Evolutionary conservation across 2,888 invertebrate genomes (phyloP).

Genomic region (Deroplatys truncata): DNA sequence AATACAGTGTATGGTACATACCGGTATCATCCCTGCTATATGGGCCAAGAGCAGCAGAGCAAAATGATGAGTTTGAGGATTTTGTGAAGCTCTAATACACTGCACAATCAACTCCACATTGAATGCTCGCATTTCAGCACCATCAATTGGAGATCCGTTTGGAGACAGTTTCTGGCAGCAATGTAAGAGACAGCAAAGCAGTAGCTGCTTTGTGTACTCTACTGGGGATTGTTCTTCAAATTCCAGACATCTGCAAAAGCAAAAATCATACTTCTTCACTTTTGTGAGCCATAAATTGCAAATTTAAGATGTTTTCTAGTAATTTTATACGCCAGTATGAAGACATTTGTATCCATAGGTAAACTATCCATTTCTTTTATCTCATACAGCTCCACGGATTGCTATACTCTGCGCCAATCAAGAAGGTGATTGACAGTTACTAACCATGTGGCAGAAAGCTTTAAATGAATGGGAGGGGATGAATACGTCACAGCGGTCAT

Average conservation of each 20-base stretch:
- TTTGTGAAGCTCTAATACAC: constrained; percentile 84
- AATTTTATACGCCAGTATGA: background rate
- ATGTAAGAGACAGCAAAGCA: constrained; percentile 71
- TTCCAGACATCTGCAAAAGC: constrained; percentile 55
- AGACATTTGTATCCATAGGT: background rate
- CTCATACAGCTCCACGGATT: too few species aligned
- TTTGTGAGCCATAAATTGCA: background rate
- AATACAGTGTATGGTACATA: constrained; percentile 31
- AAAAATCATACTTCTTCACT: background rate
- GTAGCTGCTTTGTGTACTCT: constrained; percentile 85
- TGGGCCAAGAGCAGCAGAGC: constrained; percentile 79
- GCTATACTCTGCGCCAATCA: too few species aligned
- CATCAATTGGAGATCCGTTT: constrained; percentile 43
- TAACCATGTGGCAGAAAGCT: too few species aligned
- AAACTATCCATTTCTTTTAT: background rate
- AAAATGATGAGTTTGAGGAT: constrained; percentile 94
- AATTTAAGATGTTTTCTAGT: background rate
- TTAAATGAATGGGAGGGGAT: too few species aligned
- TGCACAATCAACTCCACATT: constrained; percentile 79
- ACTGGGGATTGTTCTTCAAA: constrained; percentile 77
- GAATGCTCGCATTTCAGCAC: constrained; percentile 36
- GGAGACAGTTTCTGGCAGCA: constrained; percentile 57
- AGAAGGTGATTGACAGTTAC: too few species aligned
- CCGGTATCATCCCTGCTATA: constrained; percentile 71
- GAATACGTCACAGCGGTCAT: too few species aligned